Base-by-base conservation (phyloP, 2,113 vertebrate genomes). In the Turdus rufiventris region DNA sequence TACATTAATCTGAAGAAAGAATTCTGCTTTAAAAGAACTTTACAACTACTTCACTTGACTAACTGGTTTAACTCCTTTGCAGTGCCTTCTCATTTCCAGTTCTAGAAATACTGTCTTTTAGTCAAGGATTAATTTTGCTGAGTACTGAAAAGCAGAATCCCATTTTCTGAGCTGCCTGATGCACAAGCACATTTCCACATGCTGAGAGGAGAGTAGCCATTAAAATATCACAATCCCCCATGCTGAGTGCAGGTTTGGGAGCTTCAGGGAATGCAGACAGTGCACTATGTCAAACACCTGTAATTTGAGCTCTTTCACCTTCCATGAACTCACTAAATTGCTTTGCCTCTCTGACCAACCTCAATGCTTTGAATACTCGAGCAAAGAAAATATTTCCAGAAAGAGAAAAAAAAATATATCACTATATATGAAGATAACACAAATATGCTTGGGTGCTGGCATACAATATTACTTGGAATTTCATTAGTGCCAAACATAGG, bases 281-380 rank as follows among this genome's bases (percentile, higher is more conserved):
- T 36, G 18, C 36, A 25, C 18, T 45, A 61, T 77, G 79, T 91
- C 81, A 85, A 88, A 19, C 0, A 4, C 18, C 38, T 83, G 48
- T 73, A 67, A 81, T 95, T 80, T 92, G 67, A 92, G 29, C 14
- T 76, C 67, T 95, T 91, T 86, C 57, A 89, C 57, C 78, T 91
- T 93, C 31, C 40, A 62, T 76, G 62, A 94, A 73, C 80, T 78
- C 50, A 47, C 14, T 73, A 54, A 88, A 86, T 91, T 91, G 29
- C 38, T 94, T 88, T 93, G 38, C 57, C 47, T 78, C 42, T 74
- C 50, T 76, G 56, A 85, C 43, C 33, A 86, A 14, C 4, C 11
- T 81, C 63, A 61, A 7, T 42, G n/a, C 28, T 85, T 68, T 68
- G 48, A n/a, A 20, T 5, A 17, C 53, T 60, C 53, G 15, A 93